phyloP scores from a whole-genome alignment of 2,888 invertebrate species.

The Heliconius sara region DNA sequence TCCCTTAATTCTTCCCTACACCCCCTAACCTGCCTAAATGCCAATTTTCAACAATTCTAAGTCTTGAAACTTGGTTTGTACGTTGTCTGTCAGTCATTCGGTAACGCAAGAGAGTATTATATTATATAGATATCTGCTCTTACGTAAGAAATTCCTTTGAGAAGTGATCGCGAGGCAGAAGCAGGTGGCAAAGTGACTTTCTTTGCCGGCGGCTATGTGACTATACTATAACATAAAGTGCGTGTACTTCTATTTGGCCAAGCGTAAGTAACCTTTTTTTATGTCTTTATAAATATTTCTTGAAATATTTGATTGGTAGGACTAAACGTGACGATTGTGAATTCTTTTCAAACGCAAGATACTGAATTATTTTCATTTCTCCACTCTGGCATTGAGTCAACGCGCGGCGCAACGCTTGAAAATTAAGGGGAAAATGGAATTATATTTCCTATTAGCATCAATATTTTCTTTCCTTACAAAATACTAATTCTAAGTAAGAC shows the following conservation, averaged over 20 bases:
- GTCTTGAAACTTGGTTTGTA: background rate
- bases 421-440: no score
- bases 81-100: background rate
- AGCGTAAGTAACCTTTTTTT: background rate
- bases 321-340: no score
- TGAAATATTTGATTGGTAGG: no score
- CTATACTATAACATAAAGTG: background rate
- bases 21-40: no score
- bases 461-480: no score
- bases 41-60: background rate
- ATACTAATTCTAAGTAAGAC: no score
- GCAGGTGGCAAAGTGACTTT: conserved; percentile 23
- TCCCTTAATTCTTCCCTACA: background rate
- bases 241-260: background rate
- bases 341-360: no score
- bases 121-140: background rate
- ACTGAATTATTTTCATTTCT: no score
- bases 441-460: no score
- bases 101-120: background rate
- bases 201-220: conserved; percentile 27
- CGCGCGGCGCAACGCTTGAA: no score
- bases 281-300: no score
- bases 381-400: no score
- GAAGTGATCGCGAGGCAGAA: background rate
- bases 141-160: conserved; percentile 23